Base-by-base conservation (phyloP, 37 sponge, comb jelly and placozoan species). In the Bolinopsis microptera region DNA sequence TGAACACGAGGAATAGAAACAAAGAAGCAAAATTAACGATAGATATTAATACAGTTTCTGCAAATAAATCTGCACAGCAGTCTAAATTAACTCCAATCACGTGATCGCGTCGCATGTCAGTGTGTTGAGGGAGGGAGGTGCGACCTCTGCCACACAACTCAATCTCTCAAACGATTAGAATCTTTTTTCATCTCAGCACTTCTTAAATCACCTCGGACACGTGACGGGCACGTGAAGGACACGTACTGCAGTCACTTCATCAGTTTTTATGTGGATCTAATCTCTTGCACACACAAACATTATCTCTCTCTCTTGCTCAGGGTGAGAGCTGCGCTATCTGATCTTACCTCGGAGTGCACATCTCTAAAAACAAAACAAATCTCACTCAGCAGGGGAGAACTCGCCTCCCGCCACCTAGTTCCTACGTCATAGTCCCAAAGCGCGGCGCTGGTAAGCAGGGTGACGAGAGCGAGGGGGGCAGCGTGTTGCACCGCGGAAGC, bases 401-500 rank as follows among this genome's bases (percentile, higher is more conserved):
- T 13, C 5, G 61, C 61, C 61, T 13, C 61, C 9, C 13, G 13
- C 61, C 61, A 18, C 9, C 61, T 13, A 48, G 61, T 48, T 5
- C 13, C 61, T 70, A 70, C 3, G 74, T 70, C 74, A 70, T 70
- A 22, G 74, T 70, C 74, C 74, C 74, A 22, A 26, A 26, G 25
- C 30, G 16, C 2, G 28, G 25, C 24, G 30, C 30, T n/a, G 74
- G 74, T 26, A 70, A 26, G 30, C 74, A 70, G 24, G 74, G 74
- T 28, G 74, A 70, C 74, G 74, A 70, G 26, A 1, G 5, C 2
- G 74, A n/a, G 30, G 2, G 25, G 3, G 82, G 82, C 23, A 80
- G 82, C 36, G 82, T 34, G 82, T 80, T 80, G 38, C 30, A 80
- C 5, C 82, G 82, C 32, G 82, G 82, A 2, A 80, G 37, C 37